Conservation (phyloP, 1,140 invertebrate species). For the Heterodera carotae region DNA sequence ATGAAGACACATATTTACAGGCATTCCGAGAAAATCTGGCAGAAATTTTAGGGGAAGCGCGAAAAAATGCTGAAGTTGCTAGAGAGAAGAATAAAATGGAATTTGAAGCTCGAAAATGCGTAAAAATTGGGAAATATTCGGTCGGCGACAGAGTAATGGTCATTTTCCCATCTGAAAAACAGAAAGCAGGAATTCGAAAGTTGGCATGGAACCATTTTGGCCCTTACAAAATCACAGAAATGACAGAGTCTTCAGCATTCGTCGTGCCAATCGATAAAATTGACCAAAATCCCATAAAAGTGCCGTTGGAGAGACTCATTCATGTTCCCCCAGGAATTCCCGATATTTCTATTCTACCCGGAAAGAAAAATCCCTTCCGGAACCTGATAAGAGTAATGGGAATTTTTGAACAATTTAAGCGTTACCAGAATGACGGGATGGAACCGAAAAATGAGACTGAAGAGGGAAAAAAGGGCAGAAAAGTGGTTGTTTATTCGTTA, state of each 20-base stretch:
- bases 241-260: not conserved
- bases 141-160: constrained; percentile 14
- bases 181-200: not conserved
- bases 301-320: not conserved
- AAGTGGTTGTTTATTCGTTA: not conserved
- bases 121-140: not conserved
- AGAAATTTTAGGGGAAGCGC: constrained; percentile 5
- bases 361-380: constrained; percentile 6
- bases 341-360: constrained; percentile 6
- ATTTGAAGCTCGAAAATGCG: not conserved
- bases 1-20: constrained; percentile 13
- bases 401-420: not conserved
- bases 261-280: constrained; percentile 5
- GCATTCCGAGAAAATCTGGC: constrained; percentile 9
- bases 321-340: not conserved
- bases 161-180: not conserved
- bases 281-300: not conserved
- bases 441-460: not conserved
- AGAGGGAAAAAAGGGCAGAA: not conserved
- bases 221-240: not conserved
- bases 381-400: not conserved
- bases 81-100: not conserved
- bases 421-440: not conserved
- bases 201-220: not conserved
- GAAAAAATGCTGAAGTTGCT: constrained; percentile 1